Evolutionary conservation across 2,888 invertebrate genomes (phyloP).

Genomic region (Bombylius major): DNA sequence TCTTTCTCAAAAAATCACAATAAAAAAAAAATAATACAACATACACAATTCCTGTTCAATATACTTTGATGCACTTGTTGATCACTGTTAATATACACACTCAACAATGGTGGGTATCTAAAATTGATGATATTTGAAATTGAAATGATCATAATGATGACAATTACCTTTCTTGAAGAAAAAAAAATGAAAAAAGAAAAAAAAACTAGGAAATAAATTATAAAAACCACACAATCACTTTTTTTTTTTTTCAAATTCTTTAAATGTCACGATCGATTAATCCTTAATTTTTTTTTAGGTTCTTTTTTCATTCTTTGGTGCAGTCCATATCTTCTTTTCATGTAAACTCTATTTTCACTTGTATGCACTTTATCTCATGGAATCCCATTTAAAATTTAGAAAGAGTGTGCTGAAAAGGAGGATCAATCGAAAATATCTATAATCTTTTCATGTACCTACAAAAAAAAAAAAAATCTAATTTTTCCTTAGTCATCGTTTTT

Average conservation of each 20-base stretch:
- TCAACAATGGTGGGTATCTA: no score
- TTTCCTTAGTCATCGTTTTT: background rate
- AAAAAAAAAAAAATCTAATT: background rate
- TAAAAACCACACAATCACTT: no score
- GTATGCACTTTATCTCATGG: background rate
- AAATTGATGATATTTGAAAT: background rate
- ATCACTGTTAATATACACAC: no score
- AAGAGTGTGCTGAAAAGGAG: conserved; percentile 1
- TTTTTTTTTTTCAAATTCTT: no score
- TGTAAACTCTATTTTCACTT: no score
- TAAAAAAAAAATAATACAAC: no score
- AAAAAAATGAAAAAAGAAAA: no score
- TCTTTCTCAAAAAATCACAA: background rate
- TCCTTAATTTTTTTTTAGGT: background rate
- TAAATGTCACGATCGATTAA: conserved; percentile 2
- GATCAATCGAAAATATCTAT: background rate
- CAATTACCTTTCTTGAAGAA: background rate
- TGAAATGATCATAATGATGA: background rate
- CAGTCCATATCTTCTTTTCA: background rate
- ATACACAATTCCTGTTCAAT: no score
- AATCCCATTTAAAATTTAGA: conserved; percentile 2
- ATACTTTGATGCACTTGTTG: no score
- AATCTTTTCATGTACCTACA: background rate
- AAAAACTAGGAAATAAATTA: no score
- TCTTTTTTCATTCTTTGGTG: background rate